Evolutionary conservation across 2,797 vertebrate genomes (phyloP).

Genomic region (Gadopsis marmoratus): DNA sequence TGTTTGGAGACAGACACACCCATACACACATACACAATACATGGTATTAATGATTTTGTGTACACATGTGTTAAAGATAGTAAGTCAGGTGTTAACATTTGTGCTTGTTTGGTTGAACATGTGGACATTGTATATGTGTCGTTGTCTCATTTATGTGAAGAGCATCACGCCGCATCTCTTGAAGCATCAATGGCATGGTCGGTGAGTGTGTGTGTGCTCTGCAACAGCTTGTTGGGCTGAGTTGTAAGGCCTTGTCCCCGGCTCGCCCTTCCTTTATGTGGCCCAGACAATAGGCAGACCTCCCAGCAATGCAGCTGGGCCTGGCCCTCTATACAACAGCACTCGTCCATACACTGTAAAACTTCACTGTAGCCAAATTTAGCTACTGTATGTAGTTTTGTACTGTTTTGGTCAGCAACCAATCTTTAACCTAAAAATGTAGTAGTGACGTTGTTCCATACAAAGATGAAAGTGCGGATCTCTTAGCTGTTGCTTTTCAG

Average conservation of each 20-base stretch:
- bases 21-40: too few species aligned
- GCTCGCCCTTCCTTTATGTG: conserved; percentile 86
- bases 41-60: not conserved
- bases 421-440: not conserved
- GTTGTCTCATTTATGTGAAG: conserved; percentile 74
- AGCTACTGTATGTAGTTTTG: not conserved
- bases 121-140: conserved; percentile 27
- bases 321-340: conserved; percentile 84
- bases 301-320: conserved; percentile 93
- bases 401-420: not conserved
- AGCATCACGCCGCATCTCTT: conserved; percentile 81
- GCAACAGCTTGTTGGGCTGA: conserved; percentile 84
- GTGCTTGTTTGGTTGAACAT: conserved; percentile 33
- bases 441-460: not conserved
- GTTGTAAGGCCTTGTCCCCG: conserved; percentile 85
- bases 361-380: conserved; percentile 39
- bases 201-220: conserved; percentile 70
- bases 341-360: conserved; percentile 77
- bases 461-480: not conserved
- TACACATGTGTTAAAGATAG: too few species aligned
- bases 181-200: conserved; percentile 84
- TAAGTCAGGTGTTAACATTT: conserved; percentile 2
- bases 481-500: not conserved
- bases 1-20: not conserved
- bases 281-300: conserved; percentile 90